A percentile compares a stretch with the other conserved stretches of the same genome.
Conservation (phyloP, 2,797 vertebrate species). For the Falco naumanni region DNA sequence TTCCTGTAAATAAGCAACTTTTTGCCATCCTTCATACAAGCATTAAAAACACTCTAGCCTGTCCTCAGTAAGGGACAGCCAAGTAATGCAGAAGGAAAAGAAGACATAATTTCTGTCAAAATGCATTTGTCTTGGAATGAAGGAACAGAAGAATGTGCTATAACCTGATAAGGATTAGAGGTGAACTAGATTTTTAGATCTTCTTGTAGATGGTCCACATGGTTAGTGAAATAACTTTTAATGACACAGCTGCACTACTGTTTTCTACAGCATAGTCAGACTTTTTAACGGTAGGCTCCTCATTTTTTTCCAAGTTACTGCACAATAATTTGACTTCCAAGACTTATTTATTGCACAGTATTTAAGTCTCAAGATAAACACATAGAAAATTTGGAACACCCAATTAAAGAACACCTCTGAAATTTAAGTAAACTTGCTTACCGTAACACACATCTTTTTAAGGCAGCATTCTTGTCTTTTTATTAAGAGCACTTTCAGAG, state of each 20-base stretch:
- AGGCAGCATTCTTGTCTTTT: background rate
- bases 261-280: background rate
- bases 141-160: background rate
- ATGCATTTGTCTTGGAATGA: background rate
- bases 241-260: background rate
- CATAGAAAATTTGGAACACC: background rate
- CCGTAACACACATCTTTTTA: background rate
- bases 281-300: background rate
- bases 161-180: background rate
- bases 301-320: background rate
- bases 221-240: background rate
- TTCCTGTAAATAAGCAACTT: background rate
- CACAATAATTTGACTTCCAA: background rate
- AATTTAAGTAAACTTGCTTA: background rate
- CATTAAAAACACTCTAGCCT: background rate
- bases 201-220: background rate
- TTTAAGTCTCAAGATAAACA: background rate
- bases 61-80: background rate
- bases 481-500: background rate
- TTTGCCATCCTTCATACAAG: background rate
- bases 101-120: background rate
- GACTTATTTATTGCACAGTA: background rate
- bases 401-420: background rate
- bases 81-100: background rate
- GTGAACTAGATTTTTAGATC: background rate